Percentiles rank a stretch among this genome's conserved stretches.
phyloP scores from a whole-genome alignment of 1,140 invertebrate species.

The Lineus longissimus region DNA sequence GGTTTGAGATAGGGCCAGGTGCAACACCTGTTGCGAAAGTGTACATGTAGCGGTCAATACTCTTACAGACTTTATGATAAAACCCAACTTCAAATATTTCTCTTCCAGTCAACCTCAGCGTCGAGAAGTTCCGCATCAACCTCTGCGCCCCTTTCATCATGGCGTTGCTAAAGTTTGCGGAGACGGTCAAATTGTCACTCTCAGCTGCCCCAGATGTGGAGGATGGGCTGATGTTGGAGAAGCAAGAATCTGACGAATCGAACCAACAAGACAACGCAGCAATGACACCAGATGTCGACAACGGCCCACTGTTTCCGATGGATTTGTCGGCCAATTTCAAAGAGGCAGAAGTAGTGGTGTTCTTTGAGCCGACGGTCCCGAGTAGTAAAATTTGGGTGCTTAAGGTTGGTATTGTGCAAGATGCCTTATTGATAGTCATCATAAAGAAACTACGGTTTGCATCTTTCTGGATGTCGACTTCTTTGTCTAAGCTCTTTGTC shows the following conservation, averaged over 20 bases:
- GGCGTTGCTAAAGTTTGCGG: slow-evolving; percentile 62
- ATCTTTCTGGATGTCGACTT: too few relatives aligned
- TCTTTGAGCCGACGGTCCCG: slow-evolving; percentile 65
- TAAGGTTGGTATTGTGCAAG: slow-evolving; percentile 36
- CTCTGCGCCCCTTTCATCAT: slow-evolving; percentile 69
- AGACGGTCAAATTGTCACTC: not conserved
- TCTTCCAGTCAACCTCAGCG: slow-evolving; percentile 63
- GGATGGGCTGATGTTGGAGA: not conserved
- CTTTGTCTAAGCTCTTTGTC: too few relatives aligned
- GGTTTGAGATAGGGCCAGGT: too few relatives aligned
- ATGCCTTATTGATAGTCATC: too few relatives aligned
- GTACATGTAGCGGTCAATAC: too few relatives aligned
- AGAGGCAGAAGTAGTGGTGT: slow-evolving; percentile 75
- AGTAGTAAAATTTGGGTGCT: slow-evolving; percentile 70
- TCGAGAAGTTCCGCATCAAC: slow-evolving; percentile 71
- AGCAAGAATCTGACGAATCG: not conserved
- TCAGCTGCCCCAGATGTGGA: not conserved
- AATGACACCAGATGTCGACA: not conserved
- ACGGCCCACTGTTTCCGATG: not conserved
- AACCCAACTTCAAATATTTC: too few relatives aligned
- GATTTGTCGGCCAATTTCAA: slow-evolving; percentile 54
- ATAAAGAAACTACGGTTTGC: too few relatives aligned
- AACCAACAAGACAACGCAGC: not conserved
- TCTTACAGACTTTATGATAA: too few relatives aligned
- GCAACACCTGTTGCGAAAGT: too few relatives aligned